phyloP scores from a whole-genome alignment of 2,888 invertebrate genomes.

The Octonoba sinensis region DNA sequence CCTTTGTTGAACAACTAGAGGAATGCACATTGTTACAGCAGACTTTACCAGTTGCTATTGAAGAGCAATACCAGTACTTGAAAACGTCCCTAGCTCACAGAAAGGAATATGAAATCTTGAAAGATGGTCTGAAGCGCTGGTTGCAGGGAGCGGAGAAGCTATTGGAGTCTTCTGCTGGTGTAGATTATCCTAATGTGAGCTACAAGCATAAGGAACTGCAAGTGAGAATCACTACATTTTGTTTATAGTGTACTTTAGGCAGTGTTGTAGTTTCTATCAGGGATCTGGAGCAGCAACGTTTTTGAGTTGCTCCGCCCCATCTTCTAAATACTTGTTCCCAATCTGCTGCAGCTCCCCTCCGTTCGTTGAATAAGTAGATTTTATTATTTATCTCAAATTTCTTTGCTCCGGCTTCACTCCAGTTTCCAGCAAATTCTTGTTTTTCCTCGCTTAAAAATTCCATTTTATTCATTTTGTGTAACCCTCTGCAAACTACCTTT shows the following conservation, averaged over 20 bases:
- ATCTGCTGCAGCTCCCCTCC: too few relatives aligned
- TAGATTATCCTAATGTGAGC: conserved; percentile 88
- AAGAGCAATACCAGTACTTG: conserved; percentile 84
- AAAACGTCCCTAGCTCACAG: conserved; percentile 76
- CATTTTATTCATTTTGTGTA: too few relatives aligned
- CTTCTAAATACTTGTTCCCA: too few relatives aligned
- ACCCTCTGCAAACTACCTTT: too few relatives aligned
- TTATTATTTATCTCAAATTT: too few relatives aligned
- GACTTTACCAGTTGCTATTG: conserved; percentile 84
- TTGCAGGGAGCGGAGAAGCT: conserved; percentile 53
- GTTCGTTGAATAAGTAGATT: too few relatives aligned
- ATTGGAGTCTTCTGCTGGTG: conserved; percentile 80
- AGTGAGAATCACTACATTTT: conserved; percentile 14
- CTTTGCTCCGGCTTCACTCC: too few relatives aligned
- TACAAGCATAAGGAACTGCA: conserved; percentile 66
- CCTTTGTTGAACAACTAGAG: conserved; percentile 85
- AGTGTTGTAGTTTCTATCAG: too few relatives aligned
- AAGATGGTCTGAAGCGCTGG: conserved; percentile 44
- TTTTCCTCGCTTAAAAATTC: too few relatives aligned
- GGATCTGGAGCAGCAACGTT: too few relatives aligned
- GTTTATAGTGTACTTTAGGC: neutral
- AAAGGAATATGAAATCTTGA: conserved; percentile 47
- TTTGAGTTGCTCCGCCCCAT: too few relatives aligned
- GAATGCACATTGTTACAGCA: conserved; percentile 84
- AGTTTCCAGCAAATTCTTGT: too few relatives aligned